phyloP scores from a whole-genome alignment of 2,113 vertebrate genomes.

The Sula dactylatra region DNA sequence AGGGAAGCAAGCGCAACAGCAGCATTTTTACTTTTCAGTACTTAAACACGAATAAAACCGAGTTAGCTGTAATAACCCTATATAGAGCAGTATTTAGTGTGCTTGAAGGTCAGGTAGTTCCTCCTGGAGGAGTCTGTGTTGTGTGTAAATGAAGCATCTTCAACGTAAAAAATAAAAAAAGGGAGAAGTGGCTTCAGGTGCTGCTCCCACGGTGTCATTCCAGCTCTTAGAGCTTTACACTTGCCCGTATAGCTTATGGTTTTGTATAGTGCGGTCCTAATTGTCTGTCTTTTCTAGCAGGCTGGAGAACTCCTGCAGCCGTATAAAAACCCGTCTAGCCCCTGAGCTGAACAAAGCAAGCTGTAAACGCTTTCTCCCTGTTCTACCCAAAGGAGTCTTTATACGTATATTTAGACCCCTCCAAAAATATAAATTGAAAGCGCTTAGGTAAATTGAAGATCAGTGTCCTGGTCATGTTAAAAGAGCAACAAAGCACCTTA shows the following conservation, averaged over 20 bases:
- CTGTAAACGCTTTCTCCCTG: not conserved
- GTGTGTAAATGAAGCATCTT: not conserved
- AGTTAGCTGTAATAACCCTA: not conserved
- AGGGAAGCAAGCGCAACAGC: not conserved
- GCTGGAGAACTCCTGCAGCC: not conserved
- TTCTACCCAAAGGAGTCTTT: not conserved
- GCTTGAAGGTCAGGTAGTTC: not conserved
- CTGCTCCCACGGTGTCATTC: not conserved
- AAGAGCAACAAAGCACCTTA: not conserved
- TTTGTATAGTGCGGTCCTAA: not conserved
- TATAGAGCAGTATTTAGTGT: not conserved
- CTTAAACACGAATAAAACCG: not conserved
- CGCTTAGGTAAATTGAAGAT: not conserved
- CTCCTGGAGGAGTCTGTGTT: not conserved
- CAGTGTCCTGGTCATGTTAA: not conserved
- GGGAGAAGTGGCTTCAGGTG: not conserved
- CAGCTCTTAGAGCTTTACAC: accelerated
- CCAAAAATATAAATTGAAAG: not conserved
- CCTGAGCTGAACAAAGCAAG: not conserved
- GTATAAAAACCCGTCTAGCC: not conserved
- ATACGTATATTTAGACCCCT: not conserved
- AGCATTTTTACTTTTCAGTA: not conserved
- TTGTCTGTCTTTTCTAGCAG: not conserved
- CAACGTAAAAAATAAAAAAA: not conserved
- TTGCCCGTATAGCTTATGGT: not conserved